Percentiles rank a stretch among this genome's conserved stretches.
Evolutionary conservation across 2,888 invertebrate species (phyloP).

Genomic region (Sarcophaga subvicina): DNA sequence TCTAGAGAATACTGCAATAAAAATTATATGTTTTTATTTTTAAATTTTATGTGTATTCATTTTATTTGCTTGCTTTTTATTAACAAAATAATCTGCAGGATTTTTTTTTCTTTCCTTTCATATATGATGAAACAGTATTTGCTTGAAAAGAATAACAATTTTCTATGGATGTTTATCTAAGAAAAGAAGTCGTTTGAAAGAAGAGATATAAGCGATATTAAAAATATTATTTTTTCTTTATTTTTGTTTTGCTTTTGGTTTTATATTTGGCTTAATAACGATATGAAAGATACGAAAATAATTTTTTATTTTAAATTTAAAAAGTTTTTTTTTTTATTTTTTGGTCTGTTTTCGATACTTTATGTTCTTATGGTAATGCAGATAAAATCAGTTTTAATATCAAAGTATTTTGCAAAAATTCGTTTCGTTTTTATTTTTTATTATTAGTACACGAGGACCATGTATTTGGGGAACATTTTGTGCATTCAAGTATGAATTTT

Average conservation of each 20-base stretch:
- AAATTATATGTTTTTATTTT: too few relatives aligned
- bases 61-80: too few relatives aligned
- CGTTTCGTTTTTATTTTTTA: neutral
- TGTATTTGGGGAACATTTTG: neutral
- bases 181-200: neutral
- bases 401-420: conserved; percentile 7
- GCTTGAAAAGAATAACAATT: neutral
- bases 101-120: too few relatives aligned
- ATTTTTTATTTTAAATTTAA: too few relatives aligned
- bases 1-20: too few relatives aligned
- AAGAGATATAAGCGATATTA: neutral
- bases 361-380: neutral
- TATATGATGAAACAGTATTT: too few relatives aligned
- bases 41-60: too few relatives aligned
- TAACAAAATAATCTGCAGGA: too few relatives aligned
- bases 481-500: conserved; percentile 17
- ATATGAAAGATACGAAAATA: too few relatives aligned
- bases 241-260: neutral
- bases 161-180: neutral
- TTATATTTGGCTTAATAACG: conserved; percentile 29
- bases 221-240: neutral
- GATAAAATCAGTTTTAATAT: conserved; percentile 40
- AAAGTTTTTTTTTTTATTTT: neutral
- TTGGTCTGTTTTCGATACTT: conserved; percentile 6
- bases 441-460: neutral